phyloP scores from a whole-genome alignment of 2,888 invertebrate species.

The Dromius quadrimaculatus region DNA sequence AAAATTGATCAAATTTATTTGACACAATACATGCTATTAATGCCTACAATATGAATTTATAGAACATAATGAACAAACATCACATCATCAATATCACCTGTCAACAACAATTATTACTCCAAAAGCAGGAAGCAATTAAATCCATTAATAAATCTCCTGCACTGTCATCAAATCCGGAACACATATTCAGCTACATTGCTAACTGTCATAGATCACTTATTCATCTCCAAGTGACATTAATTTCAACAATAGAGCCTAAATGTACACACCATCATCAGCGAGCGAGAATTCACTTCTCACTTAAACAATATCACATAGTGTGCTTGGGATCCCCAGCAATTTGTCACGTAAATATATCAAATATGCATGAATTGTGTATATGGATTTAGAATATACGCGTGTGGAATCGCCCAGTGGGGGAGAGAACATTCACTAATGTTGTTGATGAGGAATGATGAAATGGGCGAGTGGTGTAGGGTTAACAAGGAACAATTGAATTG shows the following conservation, averaged over 20 bases:
- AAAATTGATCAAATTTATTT: background rate
- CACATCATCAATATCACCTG: conserved; percentile 23
- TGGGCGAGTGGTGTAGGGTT: conserved; percentile 64
- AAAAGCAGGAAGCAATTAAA: conserved; percentile 35
- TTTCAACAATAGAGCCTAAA: conserved; percentile 42
- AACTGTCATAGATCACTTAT: conserved; percentile 42
- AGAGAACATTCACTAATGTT: conserved; percentile 40
- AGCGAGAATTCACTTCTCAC: background rate
- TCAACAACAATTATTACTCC: conserved; percentile 29
- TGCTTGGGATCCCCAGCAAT: conserved; percentile 60
- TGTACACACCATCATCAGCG: conserved; percentile 39
- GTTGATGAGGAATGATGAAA: conserved; percentile 30
- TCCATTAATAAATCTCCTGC: conserved; percentile 21
- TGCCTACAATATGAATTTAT: background rate
- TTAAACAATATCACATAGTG: conserved; percentile 61
- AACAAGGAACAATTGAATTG: conserved; percentile 67
- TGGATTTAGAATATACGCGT: conserved; percentile 62
- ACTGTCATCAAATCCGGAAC: conserved; percentile 31
- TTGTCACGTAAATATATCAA: conserved; percentile 67
- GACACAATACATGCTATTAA: too few species aligned
- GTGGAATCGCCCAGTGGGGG: conserved; percentile 57
- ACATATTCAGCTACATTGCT: conserved; percentile 19
- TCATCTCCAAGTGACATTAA: conserved; percentile 42
- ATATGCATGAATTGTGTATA: conserved; percentile 66
- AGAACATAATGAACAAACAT: background rate